These are phyloP conservation scores for Pemphredon lugubris DNA, from an alignment of 2,888 invertebrate species.

Conservation along the genomic window DNA sequence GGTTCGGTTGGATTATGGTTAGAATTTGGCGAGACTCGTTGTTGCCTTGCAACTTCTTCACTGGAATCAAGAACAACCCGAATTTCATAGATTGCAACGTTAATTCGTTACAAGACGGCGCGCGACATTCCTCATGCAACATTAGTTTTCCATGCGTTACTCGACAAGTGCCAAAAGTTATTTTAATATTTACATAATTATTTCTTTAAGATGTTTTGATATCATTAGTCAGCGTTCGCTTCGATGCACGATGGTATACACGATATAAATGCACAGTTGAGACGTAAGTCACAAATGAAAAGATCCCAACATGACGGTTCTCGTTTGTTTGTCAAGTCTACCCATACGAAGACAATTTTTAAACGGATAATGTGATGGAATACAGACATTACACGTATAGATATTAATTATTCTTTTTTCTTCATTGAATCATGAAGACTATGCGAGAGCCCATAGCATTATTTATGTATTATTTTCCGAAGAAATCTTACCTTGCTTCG, in stretches of 20 bases:
- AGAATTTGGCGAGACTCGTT: too few species aligned
- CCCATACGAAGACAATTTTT: too few species aligned
- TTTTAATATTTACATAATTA: too few species aligned
- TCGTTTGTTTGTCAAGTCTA: too few species aligned
- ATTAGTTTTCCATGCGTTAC: constrained; percentile 24
- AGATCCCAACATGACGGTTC: background rate
- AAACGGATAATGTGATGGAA: background rate
- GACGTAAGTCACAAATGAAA: constrained; percentile 1
- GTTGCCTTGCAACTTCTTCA: too few species aligned
- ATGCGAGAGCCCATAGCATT: constrained; percentile 50
- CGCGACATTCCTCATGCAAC: constrained; percentile 19
- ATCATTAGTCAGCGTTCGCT: too few species aligned
- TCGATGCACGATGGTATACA: too few species aligned
- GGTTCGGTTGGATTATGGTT: too few species aligned
- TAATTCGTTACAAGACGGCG: too few species aligned
- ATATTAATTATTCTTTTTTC: constrained; percentile 19
- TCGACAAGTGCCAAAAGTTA: background rate
- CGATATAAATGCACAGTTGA: background rate
- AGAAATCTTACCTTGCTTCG: constrained; percentile 76
- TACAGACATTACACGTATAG: constrained; percentile 1
- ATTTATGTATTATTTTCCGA: constrained; percentile 34
- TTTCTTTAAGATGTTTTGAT: too few species aligned
- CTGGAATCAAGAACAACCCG: too few species aligned
- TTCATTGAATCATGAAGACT: constrained; percentile 35
- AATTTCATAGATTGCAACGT: too few species aligned